Base-by-base conservation (phyloP, 2,888 invertebrate genomes). In the Platycnemis pennipes region DNA sequence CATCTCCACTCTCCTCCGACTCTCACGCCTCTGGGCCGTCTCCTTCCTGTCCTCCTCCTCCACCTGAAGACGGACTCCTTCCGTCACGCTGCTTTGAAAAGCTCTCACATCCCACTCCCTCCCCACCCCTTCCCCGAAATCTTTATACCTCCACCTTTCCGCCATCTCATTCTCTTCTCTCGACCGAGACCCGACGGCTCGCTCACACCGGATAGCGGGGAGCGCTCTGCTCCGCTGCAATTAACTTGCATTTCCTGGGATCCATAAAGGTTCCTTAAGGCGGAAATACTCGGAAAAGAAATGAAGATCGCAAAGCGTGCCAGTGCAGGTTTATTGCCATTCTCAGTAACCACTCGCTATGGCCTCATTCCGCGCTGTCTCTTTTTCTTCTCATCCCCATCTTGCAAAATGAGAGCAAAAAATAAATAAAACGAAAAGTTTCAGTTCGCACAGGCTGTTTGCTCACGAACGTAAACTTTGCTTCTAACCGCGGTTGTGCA, bases 251-350 rank as follows among this genome's bases (percentile, higher is more conserved):
- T 91, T 91, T 91, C 91, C 63, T 69, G 91, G 91, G 91, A 91
- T 63, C 91, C 91, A 91, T 91, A 91, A 91, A 91, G 91, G 63
- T 42, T 63, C 63, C 63, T 56, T 26, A 37, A 44, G 91, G 63
- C 91, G 63, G 91, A 63, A 91, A 91, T 91, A 91, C 91, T 91
- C 44, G 44, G 91, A 91, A 91, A 91, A 91, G 91, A 91, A 91
- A 91, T 91, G 91, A 91, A 91, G 63, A 91, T 91, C 53, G 91
- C 69, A 91, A 63, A 91, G 91, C 91, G 91, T 89, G 89, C 89
- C 89, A 42, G 53, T 22, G 89, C 44, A 56, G 63, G 69, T 91
- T 91, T 91, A 69, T 91, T 91, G 49, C 44, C 63, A 44, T 44
- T 91, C 53, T 26, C 63, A 22, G 42, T 42, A 91, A 91, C 56